Evolutionary conservation across 2,888 invertebrate genomes (phyloP), one percentile per base, ranked within the genome.

Genomic region (Synergus laeviventris): DNA sequence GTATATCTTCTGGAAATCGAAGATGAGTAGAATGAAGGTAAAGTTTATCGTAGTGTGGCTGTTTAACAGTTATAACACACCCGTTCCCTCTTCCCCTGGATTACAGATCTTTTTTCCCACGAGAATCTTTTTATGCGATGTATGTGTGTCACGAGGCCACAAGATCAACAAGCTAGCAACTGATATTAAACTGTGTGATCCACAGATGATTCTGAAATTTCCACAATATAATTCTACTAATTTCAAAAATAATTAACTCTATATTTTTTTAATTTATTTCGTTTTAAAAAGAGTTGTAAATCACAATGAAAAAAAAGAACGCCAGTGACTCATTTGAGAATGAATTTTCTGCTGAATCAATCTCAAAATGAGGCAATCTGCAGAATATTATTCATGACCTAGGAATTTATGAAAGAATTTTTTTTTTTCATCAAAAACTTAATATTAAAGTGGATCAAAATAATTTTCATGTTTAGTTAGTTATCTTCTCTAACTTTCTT

Each of bases 41-140:
- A 81, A 73, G 76, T 76, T 78, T 66, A 49, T 75, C 74, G 74
- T 45, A 59, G 62, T 49, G 73, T 61, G 76, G 45, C 73, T 14
- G 74, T 74, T 75, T 64, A 70, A 31, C 62, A 21, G 56, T 56
- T 56, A 56, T 56, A 56, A 24, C 12, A 56, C 5, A 56, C 12
- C 45, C 75, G 64, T 76, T 80, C 74, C 60, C 60, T 75, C 73
- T 81, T 78, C 74, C 75, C 76, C 76, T 39, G 60, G 16, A 42
- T 62, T 64, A 75, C 77, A 21, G 56, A 76, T 42, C 75, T 64
- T 75, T 74, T 73, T 79, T 81, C 74, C 76, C 79, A 78, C 81
- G 78, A 74, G 64, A 78, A 78, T 82, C 78, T 56, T 56, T 9
- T 21, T 5, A 21, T 56, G 21, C 12, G 14, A 4, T 56, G 18